phyloP scores from a whole-genome alignment of 2,888 invertebrate species.

The Pristionchus entomophagus region DNA sequence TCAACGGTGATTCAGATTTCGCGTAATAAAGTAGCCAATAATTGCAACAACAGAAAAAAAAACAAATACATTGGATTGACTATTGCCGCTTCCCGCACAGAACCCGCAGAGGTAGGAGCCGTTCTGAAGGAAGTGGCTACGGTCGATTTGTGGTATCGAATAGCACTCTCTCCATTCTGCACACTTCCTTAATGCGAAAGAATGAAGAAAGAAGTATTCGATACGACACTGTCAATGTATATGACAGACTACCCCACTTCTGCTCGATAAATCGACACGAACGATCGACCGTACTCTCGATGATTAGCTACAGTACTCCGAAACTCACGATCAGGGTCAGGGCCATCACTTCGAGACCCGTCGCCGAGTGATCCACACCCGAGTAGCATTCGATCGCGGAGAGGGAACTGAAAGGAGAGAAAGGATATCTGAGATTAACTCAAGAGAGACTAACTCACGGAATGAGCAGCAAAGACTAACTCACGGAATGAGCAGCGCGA shows the following conservation, averaged over 20 bases:
- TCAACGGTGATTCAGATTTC: not conserved
- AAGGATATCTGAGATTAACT: no score
- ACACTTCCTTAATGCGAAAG: no score
- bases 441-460: not conserved
- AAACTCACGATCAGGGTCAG: not conserved
- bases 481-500: not conserved
- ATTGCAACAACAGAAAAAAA: not conserved
- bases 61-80: not conserved
- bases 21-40: not conserved
- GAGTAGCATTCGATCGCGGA: slow-evolving; percentile 26
- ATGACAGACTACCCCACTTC: no score
- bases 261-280: no score
- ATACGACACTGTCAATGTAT: no score
- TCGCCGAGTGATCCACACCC: not conserved
- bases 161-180: no score
- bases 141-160: no score
- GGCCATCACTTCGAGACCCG: not conserved
- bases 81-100: not conserved
- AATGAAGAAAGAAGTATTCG: no score
- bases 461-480: not conserved
- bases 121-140: no score
- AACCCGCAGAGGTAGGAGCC: slow-evolving; percentile 8
- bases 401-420: no score
- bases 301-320: no score
- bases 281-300: no score